These are phyloP conservation scores for Thereva unica DNA, from an alignment of 2,888 invertebrate genomes.

Conservation along the genomic window DNA sequence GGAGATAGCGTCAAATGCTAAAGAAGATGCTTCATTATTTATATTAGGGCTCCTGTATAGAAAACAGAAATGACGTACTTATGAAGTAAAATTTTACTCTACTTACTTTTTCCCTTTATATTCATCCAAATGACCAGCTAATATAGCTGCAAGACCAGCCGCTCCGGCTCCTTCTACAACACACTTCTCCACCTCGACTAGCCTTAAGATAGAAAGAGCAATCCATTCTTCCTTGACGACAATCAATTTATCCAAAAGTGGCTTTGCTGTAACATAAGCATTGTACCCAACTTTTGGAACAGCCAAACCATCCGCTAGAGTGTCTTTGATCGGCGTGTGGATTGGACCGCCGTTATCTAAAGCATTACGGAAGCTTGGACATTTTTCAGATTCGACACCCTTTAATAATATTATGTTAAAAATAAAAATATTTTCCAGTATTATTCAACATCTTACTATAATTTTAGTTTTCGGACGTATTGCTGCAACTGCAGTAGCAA, in stretches of 20 bases:
- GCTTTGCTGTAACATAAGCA: constrained; percentile 74
- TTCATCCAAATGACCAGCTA: constrained; percentile 79
- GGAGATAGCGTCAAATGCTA: too few relatives aligned
- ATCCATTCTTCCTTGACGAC: constrained; percentile 83
- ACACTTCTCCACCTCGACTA: constrained; percentile 83
- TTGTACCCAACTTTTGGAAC: constrained; percentile 88
- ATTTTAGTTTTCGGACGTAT: constrained; percentile 80
- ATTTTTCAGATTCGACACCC: constrained; percentile 92
- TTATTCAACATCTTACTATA: constrained; percentile 69
- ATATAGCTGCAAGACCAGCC: constrained; percentile 79
- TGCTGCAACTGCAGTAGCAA: constrained; percentile 86
- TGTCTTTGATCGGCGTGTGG: constrained; percentile 69
- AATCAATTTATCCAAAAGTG: constrained; percentile 77
- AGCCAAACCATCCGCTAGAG: constrained; percentile 86
- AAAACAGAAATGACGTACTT: background rate
- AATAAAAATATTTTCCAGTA: background rate
- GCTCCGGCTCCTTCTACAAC: constrained; percentile 95
- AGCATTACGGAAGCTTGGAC: constrained; percentile 82
- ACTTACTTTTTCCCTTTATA: constrained; percentile 73
- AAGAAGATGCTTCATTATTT: too few relatives aligned
- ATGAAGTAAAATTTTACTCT: background rate
- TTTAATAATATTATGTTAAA: constrained; percentile 49
- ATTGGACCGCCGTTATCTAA: constrained; percentile 71
- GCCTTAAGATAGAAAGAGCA: constrained; percentile 76
- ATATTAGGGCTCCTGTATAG: too few relatives aligned